These are phyloP conservation scores for Drosophila peninsularis DNA, from an alignment of 2,888 invertebrate species.

Conservation along the genomic window DNA sequence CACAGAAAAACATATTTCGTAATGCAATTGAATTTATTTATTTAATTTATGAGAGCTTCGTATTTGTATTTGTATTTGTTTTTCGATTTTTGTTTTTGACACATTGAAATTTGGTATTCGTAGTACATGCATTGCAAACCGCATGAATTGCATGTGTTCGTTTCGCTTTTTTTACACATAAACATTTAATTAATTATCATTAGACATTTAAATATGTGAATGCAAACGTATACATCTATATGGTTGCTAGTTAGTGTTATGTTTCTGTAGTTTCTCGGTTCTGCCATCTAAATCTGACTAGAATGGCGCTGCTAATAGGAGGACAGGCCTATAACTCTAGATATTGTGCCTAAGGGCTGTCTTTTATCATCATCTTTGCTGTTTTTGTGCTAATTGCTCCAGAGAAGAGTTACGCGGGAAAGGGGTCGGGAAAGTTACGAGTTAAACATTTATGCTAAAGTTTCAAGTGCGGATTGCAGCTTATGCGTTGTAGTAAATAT, in stretches of 20 bases:
- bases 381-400: slow-evolving; percentile 53
- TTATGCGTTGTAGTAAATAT: slow-evolving; percentile 68
- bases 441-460: slow-evolving; percentile 63
- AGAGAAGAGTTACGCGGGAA: neutral
- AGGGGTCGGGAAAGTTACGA: neutral
- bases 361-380: neutral
- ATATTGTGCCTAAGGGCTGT: slow-evolving; percentile 18
- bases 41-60: slow-evolving; percentile 49
- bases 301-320: slow-evolving; percentile 34
- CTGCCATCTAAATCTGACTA: slow-evolving; percentile 46
- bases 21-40: slow-evolving; percentile 67
- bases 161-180: slow-evolving; percentile 32
- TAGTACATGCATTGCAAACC: slow-evolving; percentile 45
- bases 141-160: slow-evolving; percentile 35
- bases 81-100: slow-evolving; percentile 64
- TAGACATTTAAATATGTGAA: slow-evolving; percentile 62
- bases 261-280: slow-evolving; percentile 27
- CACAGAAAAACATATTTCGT: slow-evolving; percentile 8
- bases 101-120: slow-evolving; percentile 72
- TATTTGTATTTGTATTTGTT: slow-evolving; percentile 3
- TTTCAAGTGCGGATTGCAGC: slow-evolving; percentile 53
- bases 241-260: slow-evolving; percentile 24
- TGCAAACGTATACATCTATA: slow-evolving; percentile 29
- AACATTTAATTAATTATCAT: slow-evolving; percentile 66
- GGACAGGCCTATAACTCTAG: slow-evolving; percentile 10